phyloP scores from a whole-genome alignment of 2,888 invertebrate species.

The Molanna angustata region DNA sequence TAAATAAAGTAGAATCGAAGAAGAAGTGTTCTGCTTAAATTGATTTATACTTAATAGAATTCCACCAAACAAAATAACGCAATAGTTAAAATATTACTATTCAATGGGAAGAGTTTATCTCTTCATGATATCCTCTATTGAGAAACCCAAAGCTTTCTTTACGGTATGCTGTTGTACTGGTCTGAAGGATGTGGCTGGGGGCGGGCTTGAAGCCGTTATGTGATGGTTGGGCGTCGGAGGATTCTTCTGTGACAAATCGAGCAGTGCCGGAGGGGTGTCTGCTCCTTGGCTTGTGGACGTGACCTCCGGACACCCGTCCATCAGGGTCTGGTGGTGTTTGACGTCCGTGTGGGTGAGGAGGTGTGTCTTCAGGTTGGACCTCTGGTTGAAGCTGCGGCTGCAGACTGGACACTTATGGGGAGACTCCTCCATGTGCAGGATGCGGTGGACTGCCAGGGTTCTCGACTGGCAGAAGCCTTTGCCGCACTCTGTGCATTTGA shows the following conservation, averaged over 20 bases:
- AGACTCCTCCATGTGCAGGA: constrained; percentile 89
- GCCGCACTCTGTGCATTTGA: constrained; percentile 94
- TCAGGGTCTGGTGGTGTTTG: constrained; percentile 47
- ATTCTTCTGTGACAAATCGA: constrained; percentile 58
- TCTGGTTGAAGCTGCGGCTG: constrained; percentile 85
- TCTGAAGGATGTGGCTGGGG: constrained; percentile 22
- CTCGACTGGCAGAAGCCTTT: constrained; percentile 98
- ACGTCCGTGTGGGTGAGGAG: constrained; percentile 81
- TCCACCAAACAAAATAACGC: too few species aligned
- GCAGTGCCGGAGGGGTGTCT: constrained; percentile 44
- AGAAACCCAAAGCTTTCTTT: constrained; percentile 68
- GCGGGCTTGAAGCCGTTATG: constrained; percentile 30
- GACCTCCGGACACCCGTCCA: constrained; percentile 54
- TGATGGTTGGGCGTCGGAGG: constrained; percentile 38
- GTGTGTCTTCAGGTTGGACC: constrained; percentile 89
- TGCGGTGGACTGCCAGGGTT: constrained; percentile 93
- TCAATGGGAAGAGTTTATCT: too few species aligned
- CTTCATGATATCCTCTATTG: constrained; percentile 87
- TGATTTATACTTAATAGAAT: too few species aligned
- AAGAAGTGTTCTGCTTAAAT: too few species aligned
- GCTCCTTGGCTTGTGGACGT: constrained; percentile 51
- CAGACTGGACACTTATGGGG: constrained; percentile 92
- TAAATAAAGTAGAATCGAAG: too few species aligned
- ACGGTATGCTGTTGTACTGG: constrained; percentile 38
- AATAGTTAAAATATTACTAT: too few species aligned